These are phyloP conservation scores for Nothoprocta pentlandii DNA, from an alignment of 2,113 vertebrate genomes.

Conservation along the genomic window DNA sequence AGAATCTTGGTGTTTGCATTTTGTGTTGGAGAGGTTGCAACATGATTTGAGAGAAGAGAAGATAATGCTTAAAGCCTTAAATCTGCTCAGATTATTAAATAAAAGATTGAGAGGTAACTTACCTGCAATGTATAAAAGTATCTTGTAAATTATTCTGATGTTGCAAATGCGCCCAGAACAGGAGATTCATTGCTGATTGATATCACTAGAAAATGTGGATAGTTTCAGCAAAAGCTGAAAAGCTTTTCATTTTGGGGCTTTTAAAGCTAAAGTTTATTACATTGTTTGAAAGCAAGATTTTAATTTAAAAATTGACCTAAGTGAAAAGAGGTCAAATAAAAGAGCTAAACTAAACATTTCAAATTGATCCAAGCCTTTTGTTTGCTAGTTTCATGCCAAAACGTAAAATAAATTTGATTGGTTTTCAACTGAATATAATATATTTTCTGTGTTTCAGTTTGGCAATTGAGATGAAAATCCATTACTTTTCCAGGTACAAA, in stretches of 20 bases:
- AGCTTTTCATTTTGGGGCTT: not conserved
- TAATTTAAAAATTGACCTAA: not conserved
- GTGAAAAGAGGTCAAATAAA: not conserved
- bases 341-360: not conserved
- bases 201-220: not conserved
- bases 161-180: constrained; percentile 2
- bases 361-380: not conserved
- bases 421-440: not conserved
- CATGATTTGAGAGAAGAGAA: not conserved
- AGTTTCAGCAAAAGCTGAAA: not conserved
- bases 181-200: not conserved
- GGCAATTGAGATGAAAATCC: not conserved
- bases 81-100: constrained; percentile 31
- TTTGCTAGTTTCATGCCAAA: not conserved
- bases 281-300: not conserved
- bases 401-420: not conserved
- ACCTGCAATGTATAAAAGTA: not conserved
- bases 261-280: not conserved
- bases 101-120: not conserved
- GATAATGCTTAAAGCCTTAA: not conserved
- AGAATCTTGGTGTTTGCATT: not conserved
- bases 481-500: not conserved
- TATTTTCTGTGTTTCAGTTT: not conserved
- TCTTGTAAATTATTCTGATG: not conserved
- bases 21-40: not conserved